A percentile compares a stretch with the other conserved stretches of the same genome.
Conservation (phyloP, 2,888 invertebrate genomes). For the Stratiomys singularior region DNA sequence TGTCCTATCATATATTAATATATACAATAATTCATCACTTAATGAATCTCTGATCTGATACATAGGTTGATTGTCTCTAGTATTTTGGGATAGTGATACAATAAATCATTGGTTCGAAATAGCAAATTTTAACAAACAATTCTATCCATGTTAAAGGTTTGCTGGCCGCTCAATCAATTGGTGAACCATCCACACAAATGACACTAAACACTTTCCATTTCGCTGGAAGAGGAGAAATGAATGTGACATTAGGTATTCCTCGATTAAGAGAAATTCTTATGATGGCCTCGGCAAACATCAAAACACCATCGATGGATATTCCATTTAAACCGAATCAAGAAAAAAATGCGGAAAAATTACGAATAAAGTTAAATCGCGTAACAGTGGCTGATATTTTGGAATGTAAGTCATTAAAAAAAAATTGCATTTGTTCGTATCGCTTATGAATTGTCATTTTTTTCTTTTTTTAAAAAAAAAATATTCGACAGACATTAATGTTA, state of each 20-base stretch:
- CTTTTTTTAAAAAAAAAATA: too few species aligned
- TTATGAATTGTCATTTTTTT: neutral
- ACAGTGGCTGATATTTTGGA: slow-evolving; percentile 82
- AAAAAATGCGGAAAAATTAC: slow-evolving; percentile 74
- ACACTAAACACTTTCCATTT: slow-evolving; percentile 99
- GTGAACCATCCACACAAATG: slow-evolving; percentile 99
- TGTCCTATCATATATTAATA: neutral
- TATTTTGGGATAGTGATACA: neutral
- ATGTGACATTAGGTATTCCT: slow-evolving; percentile 99
- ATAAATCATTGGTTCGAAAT: neutral
- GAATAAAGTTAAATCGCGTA: slow-evolving; percentile 80
- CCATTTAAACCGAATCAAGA: slow-evolving; percentile 75
- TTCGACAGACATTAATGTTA: slow-evolving; percentile 60
- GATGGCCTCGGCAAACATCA: slow-evolving; percentile 92
- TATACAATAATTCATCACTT: neutral
- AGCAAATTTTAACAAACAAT: neutral
- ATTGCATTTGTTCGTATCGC: neutral
- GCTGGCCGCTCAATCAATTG: slow-evolving; percentile 96
- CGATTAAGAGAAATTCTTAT: slow-evolving; percentile 96
- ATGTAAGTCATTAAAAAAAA: slow-evolving; percentile 60
- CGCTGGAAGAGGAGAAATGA: slow-evolving; percentile 99
- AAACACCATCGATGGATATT: slow-evolving; percentile 96
- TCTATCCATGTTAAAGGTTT: slow-evolving; percentile 69
- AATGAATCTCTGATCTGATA: too few species aligned
- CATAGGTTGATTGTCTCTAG: too few species aligned